Conservation (phyloP, 2,888 invertebrate genomes). For the Pogonocherus hispidulus region DNA sequence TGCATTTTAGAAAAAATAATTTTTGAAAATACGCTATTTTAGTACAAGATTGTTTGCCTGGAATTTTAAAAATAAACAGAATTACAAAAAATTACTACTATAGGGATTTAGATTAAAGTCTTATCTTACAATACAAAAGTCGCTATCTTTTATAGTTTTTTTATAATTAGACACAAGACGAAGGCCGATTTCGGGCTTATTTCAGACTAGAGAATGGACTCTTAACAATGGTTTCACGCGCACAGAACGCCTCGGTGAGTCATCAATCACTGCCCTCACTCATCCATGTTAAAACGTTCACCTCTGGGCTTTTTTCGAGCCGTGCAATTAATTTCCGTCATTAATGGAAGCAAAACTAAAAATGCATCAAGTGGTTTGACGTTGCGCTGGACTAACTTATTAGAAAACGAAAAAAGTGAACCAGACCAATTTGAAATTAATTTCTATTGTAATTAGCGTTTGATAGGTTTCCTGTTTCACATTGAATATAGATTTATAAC, state of each 20-base stretch:
- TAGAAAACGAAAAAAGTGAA: neutral
- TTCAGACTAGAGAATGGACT: too few species aligned
- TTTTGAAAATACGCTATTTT: too few species aligned
- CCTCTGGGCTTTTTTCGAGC: slow-evolving; percentile 8
- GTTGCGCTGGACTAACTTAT: neutral
- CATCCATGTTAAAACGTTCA: slow-evolving; percentile 3
- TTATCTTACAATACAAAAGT: too few species aligned
- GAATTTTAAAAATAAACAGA: too few species aligned
- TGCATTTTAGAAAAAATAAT: too few species aligned
- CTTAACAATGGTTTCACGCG: neutral
- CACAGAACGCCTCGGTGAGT: slow-evolving; percentile 2
- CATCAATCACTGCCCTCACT: slow-evolving; percentile 27
- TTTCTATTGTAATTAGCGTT: neutral
- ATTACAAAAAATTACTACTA: too few species aligned
- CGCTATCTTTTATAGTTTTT: too few species aligned
- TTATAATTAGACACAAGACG: too few species aligned
- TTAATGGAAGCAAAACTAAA: neutral
- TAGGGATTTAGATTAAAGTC: too few species aligned
- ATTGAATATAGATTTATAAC: too few species aligned
- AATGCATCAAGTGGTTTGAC: neutral
- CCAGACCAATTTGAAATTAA: neutral
- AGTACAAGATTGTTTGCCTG: too few species aligned
- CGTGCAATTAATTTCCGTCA: slow-evolving; percentile 1
- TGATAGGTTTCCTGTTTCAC: neutral
- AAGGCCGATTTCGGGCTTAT: too few species aligned